Conservation (phyloP, 2,113 vertebrate species). For the Pygoscelis adeliae region DNA sequence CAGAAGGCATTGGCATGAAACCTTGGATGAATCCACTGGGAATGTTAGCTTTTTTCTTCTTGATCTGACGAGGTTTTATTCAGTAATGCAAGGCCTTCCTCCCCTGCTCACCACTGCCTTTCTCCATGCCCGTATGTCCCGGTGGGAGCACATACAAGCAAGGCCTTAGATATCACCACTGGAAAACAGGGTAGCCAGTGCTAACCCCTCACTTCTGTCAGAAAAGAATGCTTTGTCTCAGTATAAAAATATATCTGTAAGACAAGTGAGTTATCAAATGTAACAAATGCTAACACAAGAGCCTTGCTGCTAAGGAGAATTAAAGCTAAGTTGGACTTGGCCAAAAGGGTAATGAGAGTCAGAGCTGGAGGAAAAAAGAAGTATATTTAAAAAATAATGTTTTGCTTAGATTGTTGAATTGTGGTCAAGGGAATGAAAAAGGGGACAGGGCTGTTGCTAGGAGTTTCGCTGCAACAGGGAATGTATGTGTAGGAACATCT, state of each 20-base stretch:
- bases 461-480: neutral
- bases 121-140: neutral
- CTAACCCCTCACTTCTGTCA: neutral
- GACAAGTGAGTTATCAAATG: neutral
- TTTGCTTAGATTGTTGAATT: slow-evolving; percentile 57
- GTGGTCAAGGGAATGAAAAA: slow-evolving; percentile 47
- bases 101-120: neutral
- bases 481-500: slow-evolving; percentile 68
- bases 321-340: neutral
- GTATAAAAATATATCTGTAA: neutral
- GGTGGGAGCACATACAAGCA: neutral
- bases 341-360: neutral
- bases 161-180: neutral
- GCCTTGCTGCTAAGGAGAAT: neutral
- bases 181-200: fast-evolving
- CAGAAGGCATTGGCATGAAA: neutral
- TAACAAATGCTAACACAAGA: neutral
- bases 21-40: neutral
- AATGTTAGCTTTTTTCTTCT: neutral
- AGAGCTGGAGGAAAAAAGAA: neutral
- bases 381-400: slow-evolving; percentile 62
- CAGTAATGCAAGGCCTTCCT: neutral
- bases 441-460: neutral
- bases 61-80: neutral
- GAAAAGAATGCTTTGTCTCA: neutral